phyloP scores from a whole-genome alignment of 2,888 invertebrate species.

The Himalopsyche anomala region DNA sequence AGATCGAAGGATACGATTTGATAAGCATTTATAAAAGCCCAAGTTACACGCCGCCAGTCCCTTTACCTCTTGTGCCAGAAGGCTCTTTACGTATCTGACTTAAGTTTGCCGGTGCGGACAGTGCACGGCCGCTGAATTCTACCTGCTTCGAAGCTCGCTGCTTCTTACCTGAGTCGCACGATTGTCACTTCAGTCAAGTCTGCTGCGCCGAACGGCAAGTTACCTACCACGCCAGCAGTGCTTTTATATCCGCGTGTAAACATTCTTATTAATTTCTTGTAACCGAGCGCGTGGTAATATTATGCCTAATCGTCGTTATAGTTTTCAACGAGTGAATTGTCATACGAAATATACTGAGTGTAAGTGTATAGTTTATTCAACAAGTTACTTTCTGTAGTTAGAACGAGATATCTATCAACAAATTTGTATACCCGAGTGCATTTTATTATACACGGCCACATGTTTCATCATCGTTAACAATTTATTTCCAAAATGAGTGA shows the following conservation, averaged over 20 bases:
- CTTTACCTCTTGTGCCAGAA: slow-evolving; percentile 28
- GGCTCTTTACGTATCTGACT: slow-evolving; percentile 14
- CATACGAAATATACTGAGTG: neutral
- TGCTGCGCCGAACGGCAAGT: slow-evolving; percentile 21
- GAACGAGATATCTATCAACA: too few relatives aligned
- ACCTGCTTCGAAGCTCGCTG: slow-evolving; percentile 42
- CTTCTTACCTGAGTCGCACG: slow-evolving; percentile 42
- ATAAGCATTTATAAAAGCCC: slow-evolving; percentile 3
- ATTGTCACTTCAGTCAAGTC: slow-evolving; percentile 40
- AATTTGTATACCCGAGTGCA: neutral
- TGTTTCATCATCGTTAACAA: slow-evolving; percentile 40
- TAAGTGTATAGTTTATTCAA: too few relatives aligned
- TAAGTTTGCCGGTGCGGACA: slow-evolving; percentile 14
- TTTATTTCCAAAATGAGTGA: slow-evolving; percentile 19
- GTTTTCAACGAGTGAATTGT: neutral
- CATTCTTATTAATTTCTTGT: neutral
- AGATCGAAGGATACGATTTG: slow-evolving; percentile 1
- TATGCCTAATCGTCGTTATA: neutral
- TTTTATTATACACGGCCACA: neutral
- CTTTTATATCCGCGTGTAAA: neutral
- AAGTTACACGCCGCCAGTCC: slow-evolving; percentile 18
- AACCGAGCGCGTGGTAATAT: neutral
- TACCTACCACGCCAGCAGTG: neutral
- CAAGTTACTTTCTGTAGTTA: too few relatives aligned
- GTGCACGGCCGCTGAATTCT: slow-evolving; percentile 42